Evolutionary conservation across 1,140 invertebrate species (phyloP).

Genomic region (Orchestia grillus): DNA sequence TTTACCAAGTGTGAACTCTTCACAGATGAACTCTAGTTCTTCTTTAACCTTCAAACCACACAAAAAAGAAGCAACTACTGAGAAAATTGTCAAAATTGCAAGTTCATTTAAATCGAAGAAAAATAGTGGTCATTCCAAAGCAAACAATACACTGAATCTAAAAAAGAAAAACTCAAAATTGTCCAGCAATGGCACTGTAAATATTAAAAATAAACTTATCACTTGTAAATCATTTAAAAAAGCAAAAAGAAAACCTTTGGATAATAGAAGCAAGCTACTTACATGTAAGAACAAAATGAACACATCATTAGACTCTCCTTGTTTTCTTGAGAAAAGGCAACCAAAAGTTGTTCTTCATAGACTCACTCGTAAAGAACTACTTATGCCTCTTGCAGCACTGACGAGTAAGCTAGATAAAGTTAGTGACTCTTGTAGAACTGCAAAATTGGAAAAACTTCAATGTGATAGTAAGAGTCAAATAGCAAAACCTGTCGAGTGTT

Average conservation of each 20-base stretch:
- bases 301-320: neutral
- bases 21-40: too few species aligned
- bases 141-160: neutral
- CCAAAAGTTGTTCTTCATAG: neutral
- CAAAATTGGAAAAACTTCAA: neutral
- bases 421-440: neutral
- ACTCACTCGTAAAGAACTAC: neutral
- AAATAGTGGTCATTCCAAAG: too few species aligned
- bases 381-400: neutral
- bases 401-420: neutral
- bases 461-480: neutral
- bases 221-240: neutral
- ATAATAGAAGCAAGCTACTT: neutral
- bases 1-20: neutral
- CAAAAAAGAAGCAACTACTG: too few species aligned
- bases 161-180: neutral
- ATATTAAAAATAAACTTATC: neutral
- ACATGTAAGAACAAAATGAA: neutral
- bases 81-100: too few species aligned
- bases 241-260: neutral
- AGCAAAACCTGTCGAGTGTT: too few species aligned
- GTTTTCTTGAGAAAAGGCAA: neutral
- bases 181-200: neutral
- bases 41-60: too few species aligned
- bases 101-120: too few species aligned